phyloP scores from a whole-genome alignment of 2,113 vertebrate genomes.

The Hepsetus odoe region DNA sequence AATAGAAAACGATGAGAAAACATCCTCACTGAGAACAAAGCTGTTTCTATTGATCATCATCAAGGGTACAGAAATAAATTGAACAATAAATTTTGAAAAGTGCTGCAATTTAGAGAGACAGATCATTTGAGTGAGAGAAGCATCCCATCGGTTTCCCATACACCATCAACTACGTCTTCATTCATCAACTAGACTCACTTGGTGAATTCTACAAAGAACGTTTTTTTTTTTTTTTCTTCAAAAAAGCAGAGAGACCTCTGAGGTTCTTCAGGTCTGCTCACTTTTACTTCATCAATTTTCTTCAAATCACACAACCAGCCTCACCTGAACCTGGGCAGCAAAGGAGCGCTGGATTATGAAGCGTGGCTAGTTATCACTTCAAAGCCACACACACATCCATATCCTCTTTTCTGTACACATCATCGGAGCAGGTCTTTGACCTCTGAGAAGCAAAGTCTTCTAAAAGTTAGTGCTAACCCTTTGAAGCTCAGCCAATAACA shows the following conservation, averaged over 20 bases:
- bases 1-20: slow-evolving; percentile 62
- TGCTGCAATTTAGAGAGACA: slow-evolving; percentile 47
- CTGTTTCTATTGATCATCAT: slow-evolving; percentile 61
- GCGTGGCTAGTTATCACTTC: slow-evolving; percentile 53
- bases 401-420: slow-evolving; percentile 45
- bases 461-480: slow-evolving; percentile 46
- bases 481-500: slow-evolving; percentile 52
- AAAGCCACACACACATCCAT: slow-evolving; percentile 52
- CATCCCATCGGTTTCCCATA: slow-evolving; percentile 43
- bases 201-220: slow-evolving; percentile 32
- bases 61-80: slow-evolving; percentile 51
- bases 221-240: neutral
- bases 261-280: slow-evolving; percentile 1
- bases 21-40: slow-evolving; percentile 54
- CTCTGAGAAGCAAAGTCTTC: slow-evolving; percentile 44
- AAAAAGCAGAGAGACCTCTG: slow-evolving; percentile 6
- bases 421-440: slow-evolving; percentile 28
- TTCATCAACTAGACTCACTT: slow-evolving; percentile 28
- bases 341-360: slow-evolving; percentile 21
- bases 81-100: slow-evolving; percentile 59
- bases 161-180: slow-evolving; percentile 43
- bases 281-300: slow-evolving; percentile 12
- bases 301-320: slow-evolving; percentile 36
- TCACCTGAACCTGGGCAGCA: slow-evolving; percentile 30
- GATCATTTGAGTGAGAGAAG: slow-evolving; percentile 45